Conservation (phyloP, 2,888 invertebrate genomes). For the Philereme vetulata region DNA sequence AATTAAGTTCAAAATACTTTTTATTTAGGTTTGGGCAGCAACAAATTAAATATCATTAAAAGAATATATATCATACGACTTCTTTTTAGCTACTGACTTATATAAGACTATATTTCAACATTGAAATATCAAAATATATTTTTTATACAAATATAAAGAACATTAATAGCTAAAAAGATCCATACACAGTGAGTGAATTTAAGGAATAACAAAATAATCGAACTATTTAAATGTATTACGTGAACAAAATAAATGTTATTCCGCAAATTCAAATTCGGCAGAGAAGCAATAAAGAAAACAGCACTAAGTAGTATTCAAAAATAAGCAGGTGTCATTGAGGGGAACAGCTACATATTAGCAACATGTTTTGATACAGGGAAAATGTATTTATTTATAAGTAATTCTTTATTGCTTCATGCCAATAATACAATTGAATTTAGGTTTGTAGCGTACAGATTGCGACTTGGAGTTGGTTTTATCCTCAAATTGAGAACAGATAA, state of each 20-base stretch:
- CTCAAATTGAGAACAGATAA: background rate
- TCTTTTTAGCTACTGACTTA: conserved; percentile 51
- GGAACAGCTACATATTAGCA: background rate
- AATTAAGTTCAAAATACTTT: conserved; percentile 41
- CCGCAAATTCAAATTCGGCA: conserved; percentile 23
- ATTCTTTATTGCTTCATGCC: conserved; percentile 30
- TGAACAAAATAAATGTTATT: conserved; percentile 23
- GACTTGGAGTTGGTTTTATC: conserved; percentile 4
- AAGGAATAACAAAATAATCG: conserved; percentile 28
- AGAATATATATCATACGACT: conserved; percentile 28
- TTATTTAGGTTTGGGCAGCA: conserved; percentile 58
- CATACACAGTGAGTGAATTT: conserved; percentile 22
- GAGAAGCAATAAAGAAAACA: conserved; percentile 29
- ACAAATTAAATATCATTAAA: conserved; percentile 33
- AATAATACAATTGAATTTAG: conserved; percentile 13
- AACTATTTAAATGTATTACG: background rate
- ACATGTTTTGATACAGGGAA: background rate
- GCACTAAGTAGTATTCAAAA: background rate
- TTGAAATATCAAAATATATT: background rate
- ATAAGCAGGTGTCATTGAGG: background rate
- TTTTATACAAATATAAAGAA: conserved; percentile 7
- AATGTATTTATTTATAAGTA: background rate
- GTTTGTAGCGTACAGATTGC: conserved; percentile 28
- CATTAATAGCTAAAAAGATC: conserved; percentile 37
- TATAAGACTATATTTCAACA: background rate